These are phyloP conservation scores for Chouioia cunea DNA, from an alignment of 2,888 invertebrate genomes.

Conservation along the genomic window DNA sequence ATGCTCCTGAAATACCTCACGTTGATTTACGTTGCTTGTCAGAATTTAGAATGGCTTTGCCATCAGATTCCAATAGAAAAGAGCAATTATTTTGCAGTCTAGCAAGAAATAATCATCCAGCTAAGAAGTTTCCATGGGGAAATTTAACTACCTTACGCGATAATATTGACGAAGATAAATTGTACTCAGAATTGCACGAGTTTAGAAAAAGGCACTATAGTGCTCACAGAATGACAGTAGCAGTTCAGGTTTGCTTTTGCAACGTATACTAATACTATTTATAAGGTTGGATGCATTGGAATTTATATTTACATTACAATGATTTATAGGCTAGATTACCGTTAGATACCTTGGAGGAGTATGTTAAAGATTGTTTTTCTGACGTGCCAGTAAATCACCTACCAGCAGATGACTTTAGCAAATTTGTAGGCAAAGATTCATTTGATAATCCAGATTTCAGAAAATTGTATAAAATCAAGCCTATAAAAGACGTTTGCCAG, in stretches of 20 bases:
- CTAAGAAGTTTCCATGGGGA: conserved; percentile 88
- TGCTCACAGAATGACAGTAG: conserved; percentile 89
- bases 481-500: conserved; percentile 80
- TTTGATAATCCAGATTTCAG: conserved; percentile 76
- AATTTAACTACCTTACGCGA: conserved; percentile 81
- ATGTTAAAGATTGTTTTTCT: conserved; percentile 77
- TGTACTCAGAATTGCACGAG: conserved; percentile 79
- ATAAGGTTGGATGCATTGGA: background rate
- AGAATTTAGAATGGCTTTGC: conserved; percentile 87
- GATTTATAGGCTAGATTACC: conserved; percentile 73
- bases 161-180: conserved; percentile 75
- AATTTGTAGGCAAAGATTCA: conserved; percentile 70
- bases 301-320: conserved; percentile 5
- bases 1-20: conserved; percentile 7
- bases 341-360: conserved; percentile 75
- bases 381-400: conserved; percentile 78
- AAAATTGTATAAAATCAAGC: conserved; percentile 81
- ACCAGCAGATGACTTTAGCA: conserved; percentile 74
- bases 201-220: conserved; percentile 86
- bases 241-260: conserved; percentile 73
- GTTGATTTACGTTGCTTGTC: conserved; percentile 25
- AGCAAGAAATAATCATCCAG: conserved; percentile 79
- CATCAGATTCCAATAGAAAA: conserved; percentile 80
- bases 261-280: background rate
- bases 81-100: conserved; percentile 82